A percentile compares a stretch with the other conserved stretches of the same genome.
These are phyloP conservation scores for Cyanoliseus patagonus DNA, from an alignment of 2,113 vertebrate species.

Conservation along the genomic window DNA sequence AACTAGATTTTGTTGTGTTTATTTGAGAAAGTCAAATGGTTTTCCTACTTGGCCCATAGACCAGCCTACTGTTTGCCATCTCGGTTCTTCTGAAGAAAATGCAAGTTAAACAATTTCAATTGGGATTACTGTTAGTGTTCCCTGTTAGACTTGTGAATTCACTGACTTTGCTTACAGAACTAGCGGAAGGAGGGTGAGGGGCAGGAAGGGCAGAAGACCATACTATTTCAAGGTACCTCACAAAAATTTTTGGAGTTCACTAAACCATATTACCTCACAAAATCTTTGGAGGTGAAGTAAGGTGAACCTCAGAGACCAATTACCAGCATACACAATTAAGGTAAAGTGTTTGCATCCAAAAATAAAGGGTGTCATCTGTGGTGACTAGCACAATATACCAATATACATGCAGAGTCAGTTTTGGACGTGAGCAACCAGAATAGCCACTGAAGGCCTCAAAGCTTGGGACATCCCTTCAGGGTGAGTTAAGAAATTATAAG, in stretches of 20 bases:
- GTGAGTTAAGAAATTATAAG: slow-evolving; percentile 60
- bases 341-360: slow-evolving; percentile 23
- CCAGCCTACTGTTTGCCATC: not conserved
- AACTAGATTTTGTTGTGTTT: not conserved
- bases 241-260: not conserved
- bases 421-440: slow-evolving; percentile 44
- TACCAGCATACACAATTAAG: slow-evolving; percentile 13
- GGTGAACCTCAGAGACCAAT: slow-evolving; percentile 50
- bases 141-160: not conserved
- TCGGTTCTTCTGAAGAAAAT: not conserved
- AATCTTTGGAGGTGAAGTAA: slow-evolving; percentile 32
- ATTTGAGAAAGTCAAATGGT: not conserved
- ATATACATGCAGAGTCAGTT: slow-evolving; percentile 54
- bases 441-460: slow-evolving; percentile 18
- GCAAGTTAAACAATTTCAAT: not conserved
- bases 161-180: not conserved
- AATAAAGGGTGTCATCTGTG: slow-evolving; percentile 49
- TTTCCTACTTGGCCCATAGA: not conserved
- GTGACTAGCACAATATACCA: slow-evolving; percentile 57
- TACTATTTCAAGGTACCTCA: not conserved
- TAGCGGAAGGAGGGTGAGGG: not conserved
- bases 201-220: not conserved
- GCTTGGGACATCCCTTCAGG: slow-evolving; percentile 20
- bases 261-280: not conserved
- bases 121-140: not conserved